Percentiles rank a stretch among this genome's conserved stretches.
These are phyloP conservation scores for Drosophila takahashii DNA, from an alignment of 1,140 invertebrate genomes.

Conservation along the genomic window DNA sequence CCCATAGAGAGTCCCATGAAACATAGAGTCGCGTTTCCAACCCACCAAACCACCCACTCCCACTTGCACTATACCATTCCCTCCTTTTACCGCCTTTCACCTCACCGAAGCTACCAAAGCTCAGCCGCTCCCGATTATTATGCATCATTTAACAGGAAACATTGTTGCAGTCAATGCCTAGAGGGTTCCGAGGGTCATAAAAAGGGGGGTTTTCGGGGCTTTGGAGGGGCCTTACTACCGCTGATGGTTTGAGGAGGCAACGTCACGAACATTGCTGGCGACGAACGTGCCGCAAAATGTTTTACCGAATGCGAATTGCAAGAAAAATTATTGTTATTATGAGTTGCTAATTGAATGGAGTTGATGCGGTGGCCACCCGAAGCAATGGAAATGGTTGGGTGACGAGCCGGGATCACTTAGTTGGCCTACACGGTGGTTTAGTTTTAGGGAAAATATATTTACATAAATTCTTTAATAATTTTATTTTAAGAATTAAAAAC, in stretches of 20 bases:
- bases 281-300: slow-evolving; percentile 79
- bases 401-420: slow-evolving; percentile 12
- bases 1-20: slow-evolving; percentile 12
- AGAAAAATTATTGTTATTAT: slow-evolving; percentile 82
- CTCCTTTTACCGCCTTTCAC: slow-evolving; percentile 39
- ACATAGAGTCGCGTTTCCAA: slow-evolving; percentile 9
- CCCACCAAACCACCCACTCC: background rate
- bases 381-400: background rate
- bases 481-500: too few relatives aligned
- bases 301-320: slow-evolving; percentile 77
- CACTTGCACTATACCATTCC: background rate
- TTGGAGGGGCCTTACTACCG: slow-evolving; percentile 11
- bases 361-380: slow-evolving; percentile 41
- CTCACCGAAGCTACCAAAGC: slow-evolving; percentile 58
- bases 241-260: slow-evolving; percentile 38
- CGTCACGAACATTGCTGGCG: slow-evolving; percentile 70
- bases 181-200: slow-evolving; percentile 28
- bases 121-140: slow-evolving; percentile 72
- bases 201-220: slow-evolving; percentile 1
- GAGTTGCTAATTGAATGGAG: slow-evolving; percentile 82
- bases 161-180: slow-evolving; percentile 81
- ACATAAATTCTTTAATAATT: too few relatives aligned
- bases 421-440: slow-evolving; percentile 10
- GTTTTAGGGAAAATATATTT: background rate
- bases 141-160: slow-evolving; percentile 82